These are phyloP conservation scores for Eupleurogrammus muticus DNA, from an alignment of 2,797 vertebrate species.

Conservation along the genomic window DNA sequence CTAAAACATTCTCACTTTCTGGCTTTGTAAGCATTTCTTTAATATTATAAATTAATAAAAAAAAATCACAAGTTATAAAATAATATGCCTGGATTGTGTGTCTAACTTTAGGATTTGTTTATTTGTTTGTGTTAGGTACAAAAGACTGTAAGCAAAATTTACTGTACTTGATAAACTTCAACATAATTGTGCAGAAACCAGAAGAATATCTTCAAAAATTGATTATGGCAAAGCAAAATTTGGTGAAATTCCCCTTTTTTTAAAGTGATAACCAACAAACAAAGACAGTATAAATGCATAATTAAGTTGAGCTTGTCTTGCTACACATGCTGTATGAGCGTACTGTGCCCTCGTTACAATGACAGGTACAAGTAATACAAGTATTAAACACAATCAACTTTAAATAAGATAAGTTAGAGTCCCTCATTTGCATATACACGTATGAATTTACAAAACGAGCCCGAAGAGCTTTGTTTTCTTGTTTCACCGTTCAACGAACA, in stretches of 20 bases:
- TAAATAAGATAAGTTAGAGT: slow-evolving; percentile 45
- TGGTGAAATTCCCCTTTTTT: slow-evolving; percentile 25
- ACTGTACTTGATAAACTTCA: too few species aligned
- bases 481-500: neutral
- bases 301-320: slow-evolving; percentile 5
- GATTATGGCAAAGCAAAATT: neutral
- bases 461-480: neutral
- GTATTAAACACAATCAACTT: slow-evolving; percentile 35
- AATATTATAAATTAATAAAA: neutral
- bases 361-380: slow-evolving; percentile 7
- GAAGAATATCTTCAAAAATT: neutral
- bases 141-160: neutral
- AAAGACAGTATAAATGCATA: neutral
- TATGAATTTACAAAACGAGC: neutral
- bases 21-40: neutral
- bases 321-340: slow-evolving; percentile 21
- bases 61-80: neutral
- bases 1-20: neutral
- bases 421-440: slow-evolving; percentile 25
- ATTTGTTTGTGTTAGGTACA: neutral
- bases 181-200: neutral
- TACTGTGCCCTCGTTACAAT: slow-evolving; percentile 40
- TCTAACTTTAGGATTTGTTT: neutral
- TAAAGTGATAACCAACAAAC: neutral
- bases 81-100: neutral